Base-by-base conservation (phyloP, 1,140 invertebrate species). In the Solenopsis fugax region DNA sequence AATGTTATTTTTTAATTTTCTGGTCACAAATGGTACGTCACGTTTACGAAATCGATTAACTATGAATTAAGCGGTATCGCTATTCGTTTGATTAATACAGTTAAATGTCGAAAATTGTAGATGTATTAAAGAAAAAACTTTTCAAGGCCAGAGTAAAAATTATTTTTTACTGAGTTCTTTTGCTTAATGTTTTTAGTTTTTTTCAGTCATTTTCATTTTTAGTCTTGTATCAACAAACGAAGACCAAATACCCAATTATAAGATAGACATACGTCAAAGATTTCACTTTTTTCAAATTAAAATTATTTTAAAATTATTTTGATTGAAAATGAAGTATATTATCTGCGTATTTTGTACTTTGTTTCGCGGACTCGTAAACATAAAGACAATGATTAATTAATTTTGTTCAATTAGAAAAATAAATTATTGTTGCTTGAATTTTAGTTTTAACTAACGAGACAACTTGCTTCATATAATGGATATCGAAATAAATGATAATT, bases 361-460 rank as follows among this genome's bases (percentile, higher is more conserved):
- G 3, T 64, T 64, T 18, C 29, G 29, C 2, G 16, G 1, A 34
- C 16, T 64, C 29, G 29, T 64, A 34, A 64, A 16, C 60, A 37
- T 10, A 0, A 13, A 56, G n/a, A 10, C 54, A 13, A 34, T 6
- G 16, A 64, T 64, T 64, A 64, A 37, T 64, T 18, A 64, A 37
- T 64, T 18, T 29, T 16, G 6, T 34, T 62, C 12, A 16, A 64
- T 34, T 64, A 16, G 18, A 64, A 29, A 7, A 64, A 2, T 0
- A 2, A 18, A 64, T 64, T n/a, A 2, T 34, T 34, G 21, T 64
- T 37, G 7, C 5, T 64, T 18, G 6, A 34, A 64, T 64, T 64
- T 64, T 37, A 64, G 24, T 64, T 64, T 64, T 37, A 64, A 58
- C 56, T 58, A 58, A 64, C 29, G 60, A 34, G 3, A 64, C 7